A percentile compares a stretch with the other conserved stretches of the same genome.
Evolutionary conservation across 2,113 vertebrate genomes (phyloP).

Genomic region (Callopanchax toddi): DNA sequence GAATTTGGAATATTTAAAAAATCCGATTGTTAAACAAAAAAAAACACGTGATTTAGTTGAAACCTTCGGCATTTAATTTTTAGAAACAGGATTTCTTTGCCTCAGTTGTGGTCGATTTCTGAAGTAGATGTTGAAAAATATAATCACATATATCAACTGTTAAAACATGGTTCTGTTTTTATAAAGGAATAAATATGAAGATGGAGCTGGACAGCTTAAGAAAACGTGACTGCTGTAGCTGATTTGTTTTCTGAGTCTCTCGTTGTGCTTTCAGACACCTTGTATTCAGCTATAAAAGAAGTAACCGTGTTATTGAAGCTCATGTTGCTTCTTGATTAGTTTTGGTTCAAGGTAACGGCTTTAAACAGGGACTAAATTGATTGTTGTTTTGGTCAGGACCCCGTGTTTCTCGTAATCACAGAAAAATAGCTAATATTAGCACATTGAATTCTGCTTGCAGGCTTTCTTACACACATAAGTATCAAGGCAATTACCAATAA

Average conservation of each 20-base stretch:
- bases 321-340: conserved; percentile 47
- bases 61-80: no score
- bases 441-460: conserved; percentile 37
- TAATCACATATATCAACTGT: background rate
- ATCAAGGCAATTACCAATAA: conserved; percentile 42
- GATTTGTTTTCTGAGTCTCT: conserved; percentile 33
- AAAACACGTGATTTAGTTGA: no score
- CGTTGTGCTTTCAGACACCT: conserved; percentile 3
- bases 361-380: conserved; percentile 54
- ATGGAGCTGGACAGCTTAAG: conserved; percentile 6
- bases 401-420: conserved; percentile 39
- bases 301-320: conserved; percentile 51
- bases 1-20: no score
- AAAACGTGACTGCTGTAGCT: conserved; percentile 1
- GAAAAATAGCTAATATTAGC: conserved; percentile 51
- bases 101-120: no score
- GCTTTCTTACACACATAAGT: conserved; percentile 15
- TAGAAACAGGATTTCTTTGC: no score
- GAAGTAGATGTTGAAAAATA: background rate
- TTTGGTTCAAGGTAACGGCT: conserved; percentile 42
- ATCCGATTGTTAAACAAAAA: no score
- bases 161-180: background rate
- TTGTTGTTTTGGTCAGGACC: conserved; percentile 54
- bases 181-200: background rate
- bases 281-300: conserved; percentile 22